Evolutionary conservation across 2,888 invertebrate species (phyloP), one percentile per base, ranked within the genome.

Genomic region (Dryadula phaetusa): DNA sequence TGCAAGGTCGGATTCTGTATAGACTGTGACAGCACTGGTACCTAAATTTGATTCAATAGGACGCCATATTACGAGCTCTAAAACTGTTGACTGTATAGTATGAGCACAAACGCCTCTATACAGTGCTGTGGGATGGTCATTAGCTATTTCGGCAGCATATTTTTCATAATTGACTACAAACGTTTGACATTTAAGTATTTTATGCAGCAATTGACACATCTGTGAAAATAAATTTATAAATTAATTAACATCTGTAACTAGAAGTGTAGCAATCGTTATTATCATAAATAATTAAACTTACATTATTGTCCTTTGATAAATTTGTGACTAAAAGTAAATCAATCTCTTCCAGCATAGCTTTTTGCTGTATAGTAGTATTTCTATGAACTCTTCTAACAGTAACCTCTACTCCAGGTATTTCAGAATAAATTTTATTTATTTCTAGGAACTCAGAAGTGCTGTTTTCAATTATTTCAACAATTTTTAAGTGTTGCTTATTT

Each of bases 21-120:
- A 73, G 0, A 82, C 73, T 12, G 81, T 75, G 2, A 79, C 68
- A 0, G 76, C 76, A 40, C 76, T 77, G 0, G 76, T 74, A 4
- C 75, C 71, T 1, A 70, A 54, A 25, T 70, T 56, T 12, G 63
- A 28, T 5, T 74, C 66, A 0, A 69, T 62, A 1, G 81, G 79
- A 22, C 77, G 72, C 82, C 81, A 82, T 18, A 69, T 70, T 4
- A 69, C 69, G 14, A 82, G 62, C 58, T 78, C 75, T 6, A 80
- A n/a, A 18, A 72, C 71, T 1, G 44, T 62, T 22, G 72, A 61
- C 7, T 66, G 73, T n/a, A 64, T 25, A 40, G 64, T 75, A 40
- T 76, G 76, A 1, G 75, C 70, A 10, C 77, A 78, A 7, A 80
- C 70, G 0, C 74, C 64, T 10, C 70, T 67, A 53, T 76, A 79